These are phyloP conservation scores for Tethya wilhelma DNA, from an alignment of 37 sponge, comb jelly and placozoan genomes.

Conservation along the genomic window DNA sequence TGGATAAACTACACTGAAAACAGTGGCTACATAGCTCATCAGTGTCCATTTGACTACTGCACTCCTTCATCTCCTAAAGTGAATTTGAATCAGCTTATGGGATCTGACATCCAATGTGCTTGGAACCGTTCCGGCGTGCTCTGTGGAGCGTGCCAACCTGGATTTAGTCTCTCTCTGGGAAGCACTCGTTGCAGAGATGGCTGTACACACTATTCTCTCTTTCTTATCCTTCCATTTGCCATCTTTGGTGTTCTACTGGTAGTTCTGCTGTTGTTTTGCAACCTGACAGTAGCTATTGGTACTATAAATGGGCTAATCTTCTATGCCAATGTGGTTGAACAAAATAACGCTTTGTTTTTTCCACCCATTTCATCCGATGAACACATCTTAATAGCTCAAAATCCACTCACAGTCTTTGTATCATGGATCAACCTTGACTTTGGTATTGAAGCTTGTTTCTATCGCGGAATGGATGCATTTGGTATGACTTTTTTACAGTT, in stretches of 20 bases:
- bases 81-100: background rate
- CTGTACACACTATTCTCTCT: conserved; percentile 22
- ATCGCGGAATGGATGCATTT: conserved; percentile 51
- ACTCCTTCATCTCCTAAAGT: no score
- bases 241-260: conserved; percentile 41
- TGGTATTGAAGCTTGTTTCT: conserved; percentile 37
- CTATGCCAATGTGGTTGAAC: conserved; percentile 41
- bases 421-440: conserved; percentile 47
- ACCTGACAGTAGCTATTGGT: conserved; percentile 44
- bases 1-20: no score
- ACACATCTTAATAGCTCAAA: no score
- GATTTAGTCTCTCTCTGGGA: conserved; percentile 33
- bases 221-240: conserved; percentile 10
- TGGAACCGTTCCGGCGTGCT: conserved; percentile 37
- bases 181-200: conserved; percentile 7
- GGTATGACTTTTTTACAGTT: conserved; percentile 31
- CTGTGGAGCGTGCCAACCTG: conserved; percentile 40
- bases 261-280: conserved; percentile 24
- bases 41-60: no score
- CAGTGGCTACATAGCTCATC: no score
- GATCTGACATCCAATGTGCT: conserved; percentile 10
- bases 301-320: conserved; percentile 47
- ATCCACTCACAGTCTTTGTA: background rate
- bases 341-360: background rate
- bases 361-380: background rate